Base-by-base conservation (phyloP, 2,113 vertebrate genomes). In the Cyanoliseus patagonus region DNA sequence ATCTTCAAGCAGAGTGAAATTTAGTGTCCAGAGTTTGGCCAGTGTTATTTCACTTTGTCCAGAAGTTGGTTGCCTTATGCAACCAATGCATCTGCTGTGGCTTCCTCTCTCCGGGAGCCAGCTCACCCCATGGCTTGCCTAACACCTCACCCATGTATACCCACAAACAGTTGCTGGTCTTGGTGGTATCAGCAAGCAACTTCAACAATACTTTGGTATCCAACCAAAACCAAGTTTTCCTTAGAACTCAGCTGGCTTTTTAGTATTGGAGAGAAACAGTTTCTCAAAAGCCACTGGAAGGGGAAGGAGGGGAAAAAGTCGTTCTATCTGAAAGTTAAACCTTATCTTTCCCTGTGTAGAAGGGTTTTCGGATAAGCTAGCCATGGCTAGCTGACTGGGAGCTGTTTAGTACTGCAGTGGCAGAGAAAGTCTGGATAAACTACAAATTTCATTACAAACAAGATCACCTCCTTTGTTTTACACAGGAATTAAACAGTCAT, bases 91-190 rank as follows among this genome's bases (percentile, higher is more conserved):
- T 64, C 53, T 63, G 57, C 18, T 5, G 1, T 4, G 31, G 37
- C 52, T 64, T 42, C 52, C 57, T 28, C 52, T 31, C 19, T 14
- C 33, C 1, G 0, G 33, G 49, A 27, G 6, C 13, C 47, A 33
- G 52, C 30, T 67, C 78, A 68, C 12, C 44, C 63, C 8, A 4
- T 1, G 1, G 33, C 14, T 4, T 16, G 37, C 59, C 59, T 5
- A 81, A 53, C 1, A 0, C 46, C 51, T 37, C 49, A 2, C 25
- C 16, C 1, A 0, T 25, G 5, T 28, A 24, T 2, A 17, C 2
- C 15, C 5, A 0, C 33, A 11, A 12, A 16, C n/a, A 23, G 47
- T 6, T 44, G 66, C 33, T 20, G 41, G 20, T 64, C 61, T n/a
- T 28, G 25, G 25, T 27, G 11, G 4, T 8, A 64, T 20, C 63